These are phyloP conservation scores for Prenolepis imparis DNA, from an alignment of 2,888 invertebrate species.

Conservation along the genomic window DNA sequence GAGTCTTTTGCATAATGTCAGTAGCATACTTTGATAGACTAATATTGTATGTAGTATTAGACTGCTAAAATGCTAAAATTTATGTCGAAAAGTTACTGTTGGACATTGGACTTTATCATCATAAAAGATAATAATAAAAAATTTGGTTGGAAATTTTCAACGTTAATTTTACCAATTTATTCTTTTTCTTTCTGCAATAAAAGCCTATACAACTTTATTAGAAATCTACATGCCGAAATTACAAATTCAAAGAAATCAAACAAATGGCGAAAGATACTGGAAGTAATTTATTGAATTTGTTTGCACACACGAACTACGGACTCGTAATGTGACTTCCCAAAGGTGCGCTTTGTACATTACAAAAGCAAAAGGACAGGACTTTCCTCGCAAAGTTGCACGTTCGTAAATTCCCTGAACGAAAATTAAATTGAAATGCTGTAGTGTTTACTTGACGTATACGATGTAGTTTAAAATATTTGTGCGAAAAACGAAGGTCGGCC, in stretches of 20 bases:
- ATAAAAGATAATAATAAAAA: not conserved
- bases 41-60: not conserved
- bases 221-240: slow-evolving; percentile 4
- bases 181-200: not conserved
- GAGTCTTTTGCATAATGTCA: slow-evolving; percentile 1
- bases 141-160: not conserved
- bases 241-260: not conserved
- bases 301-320: not conserved
- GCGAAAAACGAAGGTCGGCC: slow-evolving; percentile 9
- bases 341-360: not conserved
- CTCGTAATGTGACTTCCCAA: not conserved
- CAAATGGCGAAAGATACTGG: not conserved
- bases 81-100: not conserved
- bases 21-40: not conserved
- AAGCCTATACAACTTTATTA: not conserved
- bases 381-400: slow-evolving; percentile 21
- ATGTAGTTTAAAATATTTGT: slow-evolving; percentile 47
- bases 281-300: slow-evolving; percentile 24
- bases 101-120: not conserved
- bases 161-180: not conserved
- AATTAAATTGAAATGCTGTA: slow-evolving; percentile 51
- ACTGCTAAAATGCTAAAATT: not conserved
- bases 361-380: slow-evolving; percentile 21
- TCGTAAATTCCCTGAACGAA: slow-evolving; percentile 23
- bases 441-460: slow-evolving; percentile 43